Base-by-base conservation (phyloP, 2,888 invertebrate genomes). In the Leistus spinibarbis region DNA sequence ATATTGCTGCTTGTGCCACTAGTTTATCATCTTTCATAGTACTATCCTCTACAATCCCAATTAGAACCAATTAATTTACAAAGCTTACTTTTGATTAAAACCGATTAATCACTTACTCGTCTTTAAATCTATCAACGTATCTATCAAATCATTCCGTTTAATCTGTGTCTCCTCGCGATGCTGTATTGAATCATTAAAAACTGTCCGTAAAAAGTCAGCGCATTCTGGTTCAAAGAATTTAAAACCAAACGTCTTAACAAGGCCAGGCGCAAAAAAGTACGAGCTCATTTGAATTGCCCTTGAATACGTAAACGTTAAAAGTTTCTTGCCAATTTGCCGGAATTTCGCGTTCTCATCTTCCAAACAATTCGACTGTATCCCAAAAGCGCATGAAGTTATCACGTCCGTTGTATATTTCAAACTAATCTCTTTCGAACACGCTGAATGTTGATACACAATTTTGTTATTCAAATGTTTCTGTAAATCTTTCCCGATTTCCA, bases 361-460 rank as follows among this genome's bases (percentile, higher is more conserved):
- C 74, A 87, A 84, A 0, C 84, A 82, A 72, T 85, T 84, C 19
- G 84, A 83, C 64, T 86, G 83, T 22, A 87, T 82, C 0, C 87
- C 87, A 80, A 87, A 88, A 22, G 86, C 86, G 74, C 86, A 86
- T 1, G 85, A 82, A 2, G 87, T 85, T 54, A 87, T 87, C 0
- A 87, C 84, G 78, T 87, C 87, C 13, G 87, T 86, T 53, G 87
- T 85, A 77, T 84, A 87, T 65, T 84, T 84, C 0, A 85, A 84
- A 17, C 81, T 80, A 1, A 83, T 76, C 20, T 83, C 83, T 77
- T 83, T 84, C 10, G 82, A 79, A 70, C 84, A 85, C 0, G 80
- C 20, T 1, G 78, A 66, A 40, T 56, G 63, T 22, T 72, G 60
- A 23, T 73, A 57, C 57, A 77, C 77, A 54, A 79, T 77, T 27